Conservation (phyloP, 2,888 invertebrate species). For the Erynnis tages region DNA sequence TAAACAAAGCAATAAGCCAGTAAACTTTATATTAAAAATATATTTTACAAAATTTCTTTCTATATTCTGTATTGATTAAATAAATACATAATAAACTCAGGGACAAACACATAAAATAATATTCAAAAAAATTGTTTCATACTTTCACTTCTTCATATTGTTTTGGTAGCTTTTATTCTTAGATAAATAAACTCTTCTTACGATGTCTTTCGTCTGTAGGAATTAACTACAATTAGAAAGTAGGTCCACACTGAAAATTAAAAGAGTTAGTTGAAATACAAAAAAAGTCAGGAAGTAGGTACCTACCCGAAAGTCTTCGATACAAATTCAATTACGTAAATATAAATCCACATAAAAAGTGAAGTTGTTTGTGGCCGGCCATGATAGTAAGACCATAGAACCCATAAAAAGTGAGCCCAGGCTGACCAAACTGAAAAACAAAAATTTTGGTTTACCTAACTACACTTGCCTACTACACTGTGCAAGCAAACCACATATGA, state of each 20-base stretch:
- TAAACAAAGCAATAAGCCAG: no score
- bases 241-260: conserved; percentile 62
- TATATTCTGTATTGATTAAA: no score
- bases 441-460: conserved; percentile 7
- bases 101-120: no score
- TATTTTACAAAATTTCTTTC: no score
- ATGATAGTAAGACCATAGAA: conserved; percentile 21
- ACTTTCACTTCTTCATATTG: background rate
- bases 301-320: conserved; percentile 27
- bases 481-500: no score
- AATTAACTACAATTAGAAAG: conserved; percentile 59
- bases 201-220: conserved; percentile 45
- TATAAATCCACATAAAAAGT: background rate
- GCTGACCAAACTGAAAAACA: conserved; percentile 43
- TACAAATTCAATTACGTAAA: background rate
- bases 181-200: conserved; percentile 22
- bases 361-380: background rate
- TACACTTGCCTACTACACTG: no score
- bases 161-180: conserved; percentile 10
- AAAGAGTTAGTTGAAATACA: conserved; percentile 29
- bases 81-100: no score
- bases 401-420: conserved; percentile 40
- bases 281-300: conserved; percentile 10
- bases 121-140: no score
- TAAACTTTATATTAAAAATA: no score